Base-by-base conservation (phyloP, 1,140 invertebrate species). In the Pogonus chalceus region DNA sequence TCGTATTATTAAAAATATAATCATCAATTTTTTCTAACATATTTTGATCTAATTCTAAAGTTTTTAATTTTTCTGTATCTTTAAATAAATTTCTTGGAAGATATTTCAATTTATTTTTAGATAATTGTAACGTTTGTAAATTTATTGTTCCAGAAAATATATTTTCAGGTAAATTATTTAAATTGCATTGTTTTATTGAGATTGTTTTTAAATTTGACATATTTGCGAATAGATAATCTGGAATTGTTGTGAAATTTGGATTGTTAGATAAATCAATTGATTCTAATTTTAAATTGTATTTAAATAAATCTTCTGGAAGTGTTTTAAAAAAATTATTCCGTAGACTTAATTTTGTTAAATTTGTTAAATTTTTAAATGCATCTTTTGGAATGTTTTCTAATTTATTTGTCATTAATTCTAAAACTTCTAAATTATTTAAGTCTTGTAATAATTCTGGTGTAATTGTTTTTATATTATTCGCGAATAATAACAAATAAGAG, bases 241-340 rank as follows among this genome's bases (percentile, higher is more conserved):
- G 80, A 1, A 85, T 60, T n/a, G 68, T 69, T 49, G 66, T 67
- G 48, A 84, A 64, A 48, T 72, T 69, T 18, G 72, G 70, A 49
- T 81, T 82, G 52, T 76, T 72, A 2, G 71, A 67, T 51, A 82
- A 68, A 55, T 76, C 75, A 35, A 82, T 68, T 39, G 65, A 70
- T 58, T 75, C 69, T 48, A 82, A 67, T 55, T 73, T 69, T 16
- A 63, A 62, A 55, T 79, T 81, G 50, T 72, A 69, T 48, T 62
- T 61, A 56, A 85, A 81, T 24, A 85, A 61, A 56, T 72, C 72
- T 54, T 72, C 70, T 10, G 83, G 83, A 50, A 85, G 59, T 12
- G 70, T 65, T 1, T 69, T 72, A 57, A 85, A 79, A 54, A 75
- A 75, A 62, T 84, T 85, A 10, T 66, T 70, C 54, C 72, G 76